Percentiles rank a stretch among this genome's conserved stretches.
Evolutionary conservation across 2,797 vertebrate species (phyloP).

Genomic region (Hypotaenidia philippensis): DNA sequence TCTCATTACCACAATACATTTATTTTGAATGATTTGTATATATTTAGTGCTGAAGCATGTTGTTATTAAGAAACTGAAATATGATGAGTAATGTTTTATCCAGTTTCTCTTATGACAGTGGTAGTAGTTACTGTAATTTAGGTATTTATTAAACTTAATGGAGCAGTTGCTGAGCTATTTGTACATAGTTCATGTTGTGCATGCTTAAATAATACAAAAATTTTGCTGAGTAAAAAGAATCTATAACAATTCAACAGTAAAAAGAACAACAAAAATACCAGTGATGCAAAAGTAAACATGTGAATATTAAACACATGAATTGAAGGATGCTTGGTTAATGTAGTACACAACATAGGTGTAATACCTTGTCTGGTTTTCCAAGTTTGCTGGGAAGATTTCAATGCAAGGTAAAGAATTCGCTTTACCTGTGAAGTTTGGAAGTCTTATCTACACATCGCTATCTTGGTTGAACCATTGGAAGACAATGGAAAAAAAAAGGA

Average conservation of each 20-base stretch:
- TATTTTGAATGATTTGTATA: not conserved
- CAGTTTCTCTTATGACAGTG: not conserved
- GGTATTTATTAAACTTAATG: not conserved
- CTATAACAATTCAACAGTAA: not conserved
- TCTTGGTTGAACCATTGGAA: not conserved
- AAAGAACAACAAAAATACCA: not conserved
- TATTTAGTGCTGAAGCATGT: not conserved
- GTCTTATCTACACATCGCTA: not conserved
- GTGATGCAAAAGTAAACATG: not conserved
- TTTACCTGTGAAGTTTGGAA: not conserved
- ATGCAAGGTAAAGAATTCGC: not conserved
- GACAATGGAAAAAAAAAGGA: not conserved
- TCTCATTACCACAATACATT: not conserved
- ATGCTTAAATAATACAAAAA: not conserved
- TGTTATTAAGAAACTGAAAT: not conserved
- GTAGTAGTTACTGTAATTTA: not conserved
- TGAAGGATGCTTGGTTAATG: not conserved
- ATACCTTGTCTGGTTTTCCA: constrained; percentile 19
- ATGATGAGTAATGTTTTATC: not conserved
- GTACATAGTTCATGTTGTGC: not conserved
- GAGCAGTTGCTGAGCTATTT: not conserved
- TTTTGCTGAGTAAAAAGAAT: not conserved
- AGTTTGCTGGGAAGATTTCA: constrained; percentile 10
- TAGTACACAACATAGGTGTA: not conserved
- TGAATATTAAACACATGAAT: not conserved